These are phyloP conservation scores for Drepana arcuata DNA, from an alignment of 1,140 invertebrate genomes.

Conservation along the genomic window DNA sequence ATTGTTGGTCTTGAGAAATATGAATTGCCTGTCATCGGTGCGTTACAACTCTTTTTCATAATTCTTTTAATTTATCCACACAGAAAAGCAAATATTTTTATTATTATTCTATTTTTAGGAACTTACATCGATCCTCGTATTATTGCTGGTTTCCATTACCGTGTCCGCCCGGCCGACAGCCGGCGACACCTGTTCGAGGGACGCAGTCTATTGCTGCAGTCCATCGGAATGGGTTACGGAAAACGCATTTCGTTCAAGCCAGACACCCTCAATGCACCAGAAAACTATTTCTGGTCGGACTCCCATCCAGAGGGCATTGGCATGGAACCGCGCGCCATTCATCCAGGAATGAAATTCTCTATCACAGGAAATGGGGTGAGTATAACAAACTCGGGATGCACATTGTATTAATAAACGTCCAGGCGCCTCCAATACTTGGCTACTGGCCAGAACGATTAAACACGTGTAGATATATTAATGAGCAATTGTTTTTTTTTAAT, in stretches of 20 bases:
- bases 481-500: too few species aligned
- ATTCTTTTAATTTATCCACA: not conserved
- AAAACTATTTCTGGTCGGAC: slow-evolving; percentile 86
- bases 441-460: too few species aligned
- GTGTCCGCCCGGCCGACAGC: slow-evolving; percentile 76
- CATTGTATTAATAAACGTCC: too few species aligned
- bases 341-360: slow-evolving; percentile 76
- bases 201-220: slow-evolving; percentile 74
- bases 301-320: slow-evolving; percentile 81
- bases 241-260: slow-evolving; percentile 83
- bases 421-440: too few species aligned
- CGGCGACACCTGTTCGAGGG: slow-evolving; percentile 77
- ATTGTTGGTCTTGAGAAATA: slow-evolving; percentile 78
- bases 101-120: slow-evolving; percentile 61
- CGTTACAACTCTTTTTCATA: slow-evolving; percentile 26
- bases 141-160: slow-evolving; percentile 81
- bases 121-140: slow-evolving; percentile 83
- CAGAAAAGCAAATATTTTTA: not conserved
- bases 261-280: slow-evolving; percentile 76
- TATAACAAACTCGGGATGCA: slow-evolving; percentile 1
- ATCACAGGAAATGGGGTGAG: slow-evolving; percentile 73
- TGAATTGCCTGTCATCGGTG: slow-evolving; percentile 83
- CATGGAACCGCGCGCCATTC: slow-evolving; percentile 78
- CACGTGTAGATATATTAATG: too few species aligned
- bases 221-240: slow-evolving; percentile 84